These are phyloP conservation scores for Philopedon plagiatum DNA, from an alignment of 2,888 invertebrate genomes.

Conservation along the genomic window DNA sequence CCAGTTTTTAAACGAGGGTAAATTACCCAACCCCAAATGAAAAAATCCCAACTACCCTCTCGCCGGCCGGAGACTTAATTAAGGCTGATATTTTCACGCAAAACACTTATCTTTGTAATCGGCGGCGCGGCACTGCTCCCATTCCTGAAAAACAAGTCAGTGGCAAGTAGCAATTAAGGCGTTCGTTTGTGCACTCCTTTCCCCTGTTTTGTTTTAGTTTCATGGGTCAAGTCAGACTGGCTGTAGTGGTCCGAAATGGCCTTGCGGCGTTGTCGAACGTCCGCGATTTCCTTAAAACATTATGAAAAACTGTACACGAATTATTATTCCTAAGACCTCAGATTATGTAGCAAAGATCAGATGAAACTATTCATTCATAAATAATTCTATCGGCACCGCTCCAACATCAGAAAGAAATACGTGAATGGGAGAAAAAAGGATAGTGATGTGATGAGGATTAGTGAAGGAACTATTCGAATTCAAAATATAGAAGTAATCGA, in stretches of 20 bases:
- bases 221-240: slow-evolving; percentile 37
- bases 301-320: too few relatives aligned
- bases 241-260: slow-evolving; percentile 30
- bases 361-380: too few relatives aligned
- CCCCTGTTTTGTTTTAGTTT: slow-evolving; percentile 45
- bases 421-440: too few relatives aligned
- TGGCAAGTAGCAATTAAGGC: slow-evolving; percentile 45
- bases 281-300: too few relatives aligned
- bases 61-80: slow-evolving; percentile 26
- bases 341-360: too few relatives aligned
- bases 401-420: too few relatives aligned
- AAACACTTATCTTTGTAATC: slow-evolving; percentile 42
- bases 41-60: slow-evolving; percentile 17
- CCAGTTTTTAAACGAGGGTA: slow-evolving; percentile 24
- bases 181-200: slow-evolving; percentile 31
- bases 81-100: slow-evolving; percentile 30
- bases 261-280: slow-evolving; percentile 39
- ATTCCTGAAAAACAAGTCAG: slow-evolving; percentile 29
- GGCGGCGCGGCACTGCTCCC: background rate
- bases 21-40: slow-evolving; percentile 17
- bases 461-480: too few relatives aligned
- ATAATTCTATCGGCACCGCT: too few relatives aligned
- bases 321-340: too few relatives aligned
- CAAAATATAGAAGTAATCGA: too few relatives aligned
- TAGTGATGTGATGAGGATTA: too few relatives aligned